A percentile compares a stretch with the other conserved stretches of the same genome.
Conservation (phyloP, 2,113 vertebrate genomes). For the Tapirus terrestris region DNA sequence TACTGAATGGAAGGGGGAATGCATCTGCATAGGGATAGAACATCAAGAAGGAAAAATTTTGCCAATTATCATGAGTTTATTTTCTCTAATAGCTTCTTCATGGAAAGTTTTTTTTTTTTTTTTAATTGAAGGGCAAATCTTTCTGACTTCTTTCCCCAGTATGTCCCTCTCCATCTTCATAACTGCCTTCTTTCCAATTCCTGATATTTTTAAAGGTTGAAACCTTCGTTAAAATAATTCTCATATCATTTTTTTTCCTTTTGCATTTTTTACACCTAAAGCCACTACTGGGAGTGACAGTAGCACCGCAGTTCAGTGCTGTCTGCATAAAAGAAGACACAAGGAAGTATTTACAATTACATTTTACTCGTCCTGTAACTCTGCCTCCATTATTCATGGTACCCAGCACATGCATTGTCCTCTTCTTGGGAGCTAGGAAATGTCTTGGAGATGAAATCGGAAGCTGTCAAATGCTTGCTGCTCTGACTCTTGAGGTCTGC, state of each 20-base stretch:
- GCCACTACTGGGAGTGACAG: neutral
- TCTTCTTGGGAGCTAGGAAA: neutral
- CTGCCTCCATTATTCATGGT: neutral
- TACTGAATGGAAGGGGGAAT: neutral
- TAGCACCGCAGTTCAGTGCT: neutral
- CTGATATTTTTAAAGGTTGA: slow-evolving; percentile 31
- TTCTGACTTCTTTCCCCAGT: neutral
- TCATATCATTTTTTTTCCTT: neutral
- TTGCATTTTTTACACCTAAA: neutral
- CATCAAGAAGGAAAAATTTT: neutral
- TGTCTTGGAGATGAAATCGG: slow-evolving; percentile 56
- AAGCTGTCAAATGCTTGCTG: slow-evolving; percentile 38
- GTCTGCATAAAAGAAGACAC: neutral
- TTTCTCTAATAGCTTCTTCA: neutral
- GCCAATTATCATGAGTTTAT: neutral
- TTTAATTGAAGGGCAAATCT: neutral
- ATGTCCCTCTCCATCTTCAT: neutral
- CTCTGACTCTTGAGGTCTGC: slow-evolving; percentile 2
- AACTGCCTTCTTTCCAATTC: neutral
- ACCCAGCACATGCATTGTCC: neutral
- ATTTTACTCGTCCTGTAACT: neutral
- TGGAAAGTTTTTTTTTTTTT: neutral
- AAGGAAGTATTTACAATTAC: neutral
- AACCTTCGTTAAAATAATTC: neutral
- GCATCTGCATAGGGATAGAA: neutral